A percentile compares a stretch with the other conserved stretches of the same genome.
These are phyloP conservation scores for Pristionchus exspectatus DNA, from an alignment of 2,888 invertebrate species.

Conservation along the genomic window DNA sequence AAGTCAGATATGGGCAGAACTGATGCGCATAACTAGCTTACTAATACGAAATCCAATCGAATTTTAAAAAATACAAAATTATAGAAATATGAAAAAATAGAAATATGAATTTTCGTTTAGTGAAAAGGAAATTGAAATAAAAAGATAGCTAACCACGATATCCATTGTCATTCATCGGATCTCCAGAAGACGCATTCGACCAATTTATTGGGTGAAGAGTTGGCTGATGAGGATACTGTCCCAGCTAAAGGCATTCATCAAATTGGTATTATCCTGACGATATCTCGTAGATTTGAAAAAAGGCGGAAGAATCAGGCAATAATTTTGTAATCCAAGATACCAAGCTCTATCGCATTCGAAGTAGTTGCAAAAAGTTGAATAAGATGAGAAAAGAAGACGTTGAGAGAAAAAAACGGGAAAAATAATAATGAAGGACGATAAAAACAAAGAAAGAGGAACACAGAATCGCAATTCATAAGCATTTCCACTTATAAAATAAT, in stretches of 20 bases:
- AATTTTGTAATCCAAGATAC: neutral
- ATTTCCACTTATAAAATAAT: neutral
- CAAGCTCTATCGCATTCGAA: slow-evolving; percentile 1
- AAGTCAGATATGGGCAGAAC: neutral
- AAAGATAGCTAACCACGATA: neutral
- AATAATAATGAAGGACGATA: slow-evolving; percentile 24
- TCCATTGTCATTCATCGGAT: neutral
- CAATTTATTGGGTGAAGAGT: neutral
- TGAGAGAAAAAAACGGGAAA: neutral
- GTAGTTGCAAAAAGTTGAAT: slow-evolving; percentile 3
- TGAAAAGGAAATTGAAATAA: neutral
- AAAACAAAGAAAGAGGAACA: slow-evolving; percentile 13
- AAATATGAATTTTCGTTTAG: too few relatives aligned
- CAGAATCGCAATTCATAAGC: neutral
- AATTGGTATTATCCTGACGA: too few relatives aligned
- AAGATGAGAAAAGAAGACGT: neutral
- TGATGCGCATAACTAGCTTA: neutral
- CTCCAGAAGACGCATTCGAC: neutral
- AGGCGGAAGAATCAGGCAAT: too few relatives aligned
- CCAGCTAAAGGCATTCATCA: too few relatives aligned
- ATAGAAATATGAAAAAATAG: too few relatives aligned
- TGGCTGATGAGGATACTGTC: neutral
- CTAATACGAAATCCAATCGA: neutral
- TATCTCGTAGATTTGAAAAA: too few relatives aligned
- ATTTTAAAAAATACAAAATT: neutral